Evolutionary conservation across 2,888 invertebrate genomes (phyloP).

Genomic region (Lithophane socia): DNA sequence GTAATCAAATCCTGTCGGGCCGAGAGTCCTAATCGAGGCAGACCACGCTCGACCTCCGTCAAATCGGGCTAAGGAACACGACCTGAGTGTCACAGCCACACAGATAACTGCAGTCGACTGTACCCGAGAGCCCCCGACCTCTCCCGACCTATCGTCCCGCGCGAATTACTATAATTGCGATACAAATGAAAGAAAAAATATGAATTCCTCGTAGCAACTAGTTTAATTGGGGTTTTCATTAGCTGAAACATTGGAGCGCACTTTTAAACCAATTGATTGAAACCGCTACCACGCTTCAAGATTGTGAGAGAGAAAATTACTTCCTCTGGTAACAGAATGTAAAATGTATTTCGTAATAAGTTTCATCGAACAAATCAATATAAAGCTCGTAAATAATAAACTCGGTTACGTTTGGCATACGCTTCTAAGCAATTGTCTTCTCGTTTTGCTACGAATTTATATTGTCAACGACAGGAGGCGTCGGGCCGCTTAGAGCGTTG

Average conservation of each 20-base stretch:
- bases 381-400: conserved; percentile 61
- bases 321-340: conserved; percentile 29
- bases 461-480: conserved; percentile 80
- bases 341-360: conserved; percentile 48
- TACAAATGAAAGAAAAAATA: conserved; percentile 36
- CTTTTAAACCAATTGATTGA: conserved; percentile 79
- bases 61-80: conserved; percentile 82
- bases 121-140: conserved; percentile 45
- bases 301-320: conserved; percentile 68
- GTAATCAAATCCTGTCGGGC: conserved; percentile 83
- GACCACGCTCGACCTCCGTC: conserved; percentile 86
- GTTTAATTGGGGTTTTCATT: conserved; percentile 71
- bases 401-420: conserved; percentile 64
- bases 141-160: conserved; percentile 25
- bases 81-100: conserved; percentile 77
- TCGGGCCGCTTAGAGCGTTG: conserved; percentile 76
- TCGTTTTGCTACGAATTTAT: conserved; percentile 80
- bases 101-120: conserved; percentile 75
- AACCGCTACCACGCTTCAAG: conserved; percentile 77
- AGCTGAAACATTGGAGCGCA: conserved; percentile 75
- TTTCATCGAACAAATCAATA: conserved; percentile 57
- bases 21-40: conserved; percentile 82
- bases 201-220: conserved; percentile 61
- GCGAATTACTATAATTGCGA: conserved; percentile 24
- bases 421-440: conserved; percentile 78